Base-by-base conservation (phyloP, 2,888 invertebrate genomes). In the Nomada flava region DNA sequence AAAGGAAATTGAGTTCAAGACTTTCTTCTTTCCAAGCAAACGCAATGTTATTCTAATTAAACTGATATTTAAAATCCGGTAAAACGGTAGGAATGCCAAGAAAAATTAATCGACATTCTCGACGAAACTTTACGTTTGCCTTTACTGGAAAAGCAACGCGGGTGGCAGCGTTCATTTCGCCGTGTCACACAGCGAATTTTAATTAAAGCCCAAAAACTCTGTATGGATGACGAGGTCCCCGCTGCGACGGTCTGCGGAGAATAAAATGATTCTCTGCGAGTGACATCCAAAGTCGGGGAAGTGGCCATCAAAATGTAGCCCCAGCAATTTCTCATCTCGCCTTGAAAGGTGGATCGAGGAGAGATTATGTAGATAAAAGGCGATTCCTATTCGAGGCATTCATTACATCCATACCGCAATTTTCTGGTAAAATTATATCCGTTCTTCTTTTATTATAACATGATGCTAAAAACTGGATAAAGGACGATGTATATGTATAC, bases 201-300 rank as follows among this genome's bases (percentile, higher is more conserved):
- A 86, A 86, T 86, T 86, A 86, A 86, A 86, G 79, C 76, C 83
- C 57, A 83, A 85, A 82, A 86, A 83, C 83, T 79, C 64, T 62
- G 78, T 62, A 78, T 60, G 52, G 68, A 69, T 59, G 80, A 77
- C 72, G 77, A 70, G 62, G 36, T 26, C 67, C 71, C 57, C 59
- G 59, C 69, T n/a, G 65, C 29, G 69, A 42, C 69, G 70, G 79
- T 23, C 47, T 62, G 65, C 60, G 71, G 65, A 68, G 75, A 86
- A 82, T 76, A 64, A 85, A 87, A 87, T 85, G 79, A 87, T 87
- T 85, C 65, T 83, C 87, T 87, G 87, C 76, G 63, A 76, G 77
- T 87, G 87, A 87, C 87, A 69, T 85, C 69, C 78, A 76, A 69
- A 80, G 80, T 82, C 74, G 72, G 70, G 76, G 53, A 63, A 75